Evolutionary conservation across 2,797 vertebrate genomes (phyloP).

Genomic region (Gallirallus australis): DNA sequence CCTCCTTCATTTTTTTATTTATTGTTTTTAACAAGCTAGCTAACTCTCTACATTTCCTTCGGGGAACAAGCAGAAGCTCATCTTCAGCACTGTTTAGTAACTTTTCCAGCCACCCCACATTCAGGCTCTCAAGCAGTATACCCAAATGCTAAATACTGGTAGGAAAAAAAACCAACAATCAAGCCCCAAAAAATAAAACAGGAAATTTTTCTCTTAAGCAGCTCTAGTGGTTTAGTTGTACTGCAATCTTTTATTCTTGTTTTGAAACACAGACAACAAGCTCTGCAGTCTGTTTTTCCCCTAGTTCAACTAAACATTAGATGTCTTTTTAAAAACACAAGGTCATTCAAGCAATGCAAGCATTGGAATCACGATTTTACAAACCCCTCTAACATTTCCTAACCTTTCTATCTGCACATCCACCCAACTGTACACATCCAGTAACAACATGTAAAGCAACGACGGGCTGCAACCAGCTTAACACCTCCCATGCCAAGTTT

Average conservation of each 20-base stretch:
- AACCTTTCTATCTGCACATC: background rate
- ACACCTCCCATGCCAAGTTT: constrained; percentile 6
- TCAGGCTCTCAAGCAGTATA: background rate
- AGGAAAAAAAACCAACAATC: background rate
- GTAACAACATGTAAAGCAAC: background rate
- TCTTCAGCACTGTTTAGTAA: background rate
- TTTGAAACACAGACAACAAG: background rate
- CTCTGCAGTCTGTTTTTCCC: background rate
- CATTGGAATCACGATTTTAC: background rate
- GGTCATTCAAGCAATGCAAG: background rate
- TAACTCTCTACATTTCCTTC: background rate
- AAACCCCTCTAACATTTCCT: background rate
- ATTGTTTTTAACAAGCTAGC: background rate
- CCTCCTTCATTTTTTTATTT: background rate
- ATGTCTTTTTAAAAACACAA: background rate
- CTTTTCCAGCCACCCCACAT: background rate
- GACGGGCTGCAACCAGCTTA: background rate
- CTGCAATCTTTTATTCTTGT: background rate
- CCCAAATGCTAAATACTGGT: background rate
- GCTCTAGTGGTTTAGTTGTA: background rate
- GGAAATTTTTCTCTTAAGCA: background rate
- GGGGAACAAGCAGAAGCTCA: background rate
- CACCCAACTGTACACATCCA: background rate
- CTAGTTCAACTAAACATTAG: background rate
- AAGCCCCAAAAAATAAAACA: background rate